Evolutionary conservation across 1,140 invertebrate species (phyloP).

Genomic region (Saxidomus purpurata): DNA sequence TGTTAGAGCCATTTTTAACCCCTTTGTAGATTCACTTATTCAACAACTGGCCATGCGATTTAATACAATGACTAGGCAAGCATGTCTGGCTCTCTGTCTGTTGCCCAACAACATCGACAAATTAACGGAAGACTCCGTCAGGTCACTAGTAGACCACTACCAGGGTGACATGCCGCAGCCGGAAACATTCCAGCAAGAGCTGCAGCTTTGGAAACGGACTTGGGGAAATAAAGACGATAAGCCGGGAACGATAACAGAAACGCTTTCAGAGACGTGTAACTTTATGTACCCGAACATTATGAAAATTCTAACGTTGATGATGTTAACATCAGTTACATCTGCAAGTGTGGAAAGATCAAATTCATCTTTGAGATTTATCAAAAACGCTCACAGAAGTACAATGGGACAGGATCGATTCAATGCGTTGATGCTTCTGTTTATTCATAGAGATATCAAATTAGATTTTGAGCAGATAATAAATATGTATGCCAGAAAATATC

Average conservation of each 20-base stretch:
- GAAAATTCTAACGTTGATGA: neutral
- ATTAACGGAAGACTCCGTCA: neutral
- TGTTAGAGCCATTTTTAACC: conserved; percentile 24
- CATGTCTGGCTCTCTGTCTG: neutral
- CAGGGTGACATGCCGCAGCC: neutral
- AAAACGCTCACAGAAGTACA: neutral
- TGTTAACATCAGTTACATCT: neutral
- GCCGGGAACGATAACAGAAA: neutral
- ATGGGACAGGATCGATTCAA: conserved; percentile 12
- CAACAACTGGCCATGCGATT: conserved; percentile 6
- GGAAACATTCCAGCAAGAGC: neutral
- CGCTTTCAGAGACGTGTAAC: no score
- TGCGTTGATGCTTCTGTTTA: conserved; percentile 13
- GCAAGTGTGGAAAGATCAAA: conserved; percentile 16
- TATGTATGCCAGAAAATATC: conserved; percentile 34
- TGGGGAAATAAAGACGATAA: neutral
- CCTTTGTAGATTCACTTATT: conserved; percentile 49
- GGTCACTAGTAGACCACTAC: neutral
- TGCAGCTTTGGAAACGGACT: neutral
- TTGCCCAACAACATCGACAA: neutral
- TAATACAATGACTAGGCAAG: neutral
- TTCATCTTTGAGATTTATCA: neutral
- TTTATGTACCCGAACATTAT: no score
- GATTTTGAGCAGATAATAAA: neutral
- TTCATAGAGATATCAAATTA: conserved; percentile 20